phyloP scores from a whole-genome alignment of 2,113 vertebrate genomes.

The Xenopus borealis region DNA sequence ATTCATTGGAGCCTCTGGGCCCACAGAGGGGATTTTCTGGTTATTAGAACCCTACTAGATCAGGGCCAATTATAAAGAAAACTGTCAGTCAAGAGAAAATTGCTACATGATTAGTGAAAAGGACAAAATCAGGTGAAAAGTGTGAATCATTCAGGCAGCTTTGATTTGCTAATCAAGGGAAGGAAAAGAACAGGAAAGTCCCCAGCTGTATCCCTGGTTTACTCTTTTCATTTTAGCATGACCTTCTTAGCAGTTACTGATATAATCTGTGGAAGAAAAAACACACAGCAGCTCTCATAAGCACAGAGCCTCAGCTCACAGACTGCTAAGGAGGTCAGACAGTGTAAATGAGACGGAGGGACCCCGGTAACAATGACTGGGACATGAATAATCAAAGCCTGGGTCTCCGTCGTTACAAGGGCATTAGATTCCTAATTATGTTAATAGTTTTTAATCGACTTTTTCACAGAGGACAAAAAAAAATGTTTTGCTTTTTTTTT shows the following conservation, averaged over 20 bases:
- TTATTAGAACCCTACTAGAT: slow-evolving; percentile 99
- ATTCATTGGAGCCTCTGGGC: slow-evolving; percentile 90
- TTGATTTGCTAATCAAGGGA: slow-evolving; percentile 99
- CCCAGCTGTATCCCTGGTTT: slow-evolving; percentile 95
- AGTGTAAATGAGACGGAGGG: slow-evolving; percentile 81
- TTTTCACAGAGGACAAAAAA: slow-evolving; percentile 68
- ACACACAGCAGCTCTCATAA: slow-evolving; percentile 73
- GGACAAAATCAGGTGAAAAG: slow-evolving; percentile 99
- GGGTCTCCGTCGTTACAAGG: slow-evolving; percentile 75
- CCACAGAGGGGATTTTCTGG: slow-evolving; percentile 99
- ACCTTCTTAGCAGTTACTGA: slow-evolving; percentile 94
- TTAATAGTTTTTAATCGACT: slow-evolving; percentile 94
- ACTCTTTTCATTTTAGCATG: slow-evolving; percentile 93
- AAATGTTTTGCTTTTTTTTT: slow-evolving; percentile 50
- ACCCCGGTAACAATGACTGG: slow-evolving; percentile 74
- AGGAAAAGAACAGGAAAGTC: slow-evolving; percentile 87
- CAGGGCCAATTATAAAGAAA: slow-evolving; percentile 99
- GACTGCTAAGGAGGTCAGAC: slow-evolving; percentile 77
- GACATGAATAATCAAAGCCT: slow-evolving; percentile 84
- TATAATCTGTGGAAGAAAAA: slow-evolving; percentile 81
- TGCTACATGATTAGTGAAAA: slow-evolving; percentile 98
- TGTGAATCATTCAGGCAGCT: slow-evolving; percentile 96
- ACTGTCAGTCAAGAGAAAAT: slow-evolving; percentile 99
- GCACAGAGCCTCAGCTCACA: slow-evolving; percentile 71
- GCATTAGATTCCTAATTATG: slow-evolving; percentile 89